phyloP scores from a whole-genome alignment of 2,888 invertebrate genomes.

The Malthinus seriepunctatus region DNA sequence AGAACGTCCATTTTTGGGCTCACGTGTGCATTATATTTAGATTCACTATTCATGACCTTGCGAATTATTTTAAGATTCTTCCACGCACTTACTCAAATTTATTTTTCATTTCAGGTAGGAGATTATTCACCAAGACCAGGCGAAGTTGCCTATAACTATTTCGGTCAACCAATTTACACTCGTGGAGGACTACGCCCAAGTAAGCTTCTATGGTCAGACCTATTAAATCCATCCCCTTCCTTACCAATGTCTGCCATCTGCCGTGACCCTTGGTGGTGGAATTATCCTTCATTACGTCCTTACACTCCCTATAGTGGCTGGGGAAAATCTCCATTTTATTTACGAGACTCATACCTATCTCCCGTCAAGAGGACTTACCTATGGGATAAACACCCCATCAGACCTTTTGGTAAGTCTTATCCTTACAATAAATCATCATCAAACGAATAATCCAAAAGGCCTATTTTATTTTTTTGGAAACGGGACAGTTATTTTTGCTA shows the following conservation, averaged over 20 bases:
- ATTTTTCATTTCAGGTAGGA: conserved; percentile 55
- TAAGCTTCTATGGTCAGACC: conserved; percentile 60
- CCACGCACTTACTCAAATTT: not conserved
- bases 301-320: conserved; percentile 65
- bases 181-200: conserved; percentile 63
- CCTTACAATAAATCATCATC: conserved; percentile 13
- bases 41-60: conserved; percentile 5
- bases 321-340: conserved; percentile 75
- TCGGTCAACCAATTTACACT: conserved; percentile 76
- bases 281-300: conserved; percentile 79
- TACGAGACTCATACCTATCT: conserved; percentile 87
- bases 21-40: conserved; percentile 1
- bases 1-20: conserved; percentile 3
- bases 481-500: conserved; percentile 31
- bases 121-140: conserved; percentile 70
- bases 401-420: conserved; percentile 81
- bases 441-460: conserved; percentile 6
- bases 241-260: conserved; percentile 80
- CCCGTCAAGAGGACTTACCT: conserved; percentile 89
- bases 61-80: not conserved
- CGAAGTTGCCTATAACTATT: conserved; percentile 74
- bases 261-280: conserved; percentile 90
- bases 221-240: conserved; percentile 79
- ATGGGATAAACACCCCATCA: conserved; percentile 89
- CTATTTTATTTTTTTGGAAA: conserved; percentile 28